A percentile compares a stretch with the other conserved stretches of the same genome.
phyloP scores from a whole-genome alignment of 2,888 invertebrate genomes.

The Caenorhabditis parvicauda region DNA sequence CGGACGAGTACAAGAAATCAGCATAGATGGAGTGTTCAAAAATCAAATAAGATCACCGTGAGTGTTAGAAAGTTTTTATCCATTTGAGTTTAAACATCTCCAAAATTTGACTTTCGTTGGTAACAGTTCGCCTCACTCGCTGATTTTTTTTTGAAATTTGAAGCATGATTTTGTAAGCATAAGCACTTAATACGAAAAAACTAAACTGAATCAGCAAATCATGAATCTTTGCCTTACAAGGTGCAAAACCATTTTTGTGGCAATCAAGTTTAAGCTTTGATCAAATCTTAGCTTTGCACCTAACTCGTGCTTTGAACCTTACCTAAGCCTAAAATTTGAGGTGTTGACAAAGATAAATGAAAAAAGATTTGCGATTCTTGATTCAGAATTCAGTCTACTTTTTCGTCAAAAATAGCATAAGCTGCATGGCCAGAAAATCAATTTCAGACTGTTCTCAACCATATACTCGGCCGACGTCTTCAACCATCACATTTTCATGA shows the following conservation, averaged over 20 bases:
- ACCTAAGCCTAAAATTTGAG: neutral
- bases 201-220: too few relatives aligned
- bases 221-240: too few relatives aligned
- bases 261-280: too few relatives aligned
- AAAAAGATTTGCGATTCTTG: neutral
- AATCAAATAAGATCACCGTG: conserved; percentile 29
- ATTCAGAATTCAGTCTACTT: neutral
- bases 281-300: too few relatives aligned
- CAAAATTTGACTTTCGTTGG: too few relatives aligned
- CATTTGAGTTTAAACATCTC: neutral
- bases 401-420: too few relatives aligned
- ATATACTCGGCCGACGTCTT: conserved; percentile 35
- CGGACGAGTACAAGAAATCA: conserved; percentile 64
- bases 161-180: neutral
- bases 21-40: conserved; percentile 29
- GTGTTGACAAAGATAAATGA: neutral
- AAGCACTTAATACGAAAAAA: too few relatives aligned
- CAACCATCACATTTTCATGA: conserved; percentile 43
- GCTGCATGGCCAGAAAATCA: too few relatives aligned
- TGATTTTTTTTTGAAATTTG: too few relatives aligned
- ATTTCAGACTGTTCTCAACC: conserved; percentile 38
- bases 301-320: neutral
- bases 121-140: too few relatives aligned
- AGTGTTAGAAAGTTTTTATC: neutral
- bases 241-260: too few relatives aligned